Base-by-base conservation (phyloP, 1,140 invertebrate species). In the Cotesia chilonis region DNA sequence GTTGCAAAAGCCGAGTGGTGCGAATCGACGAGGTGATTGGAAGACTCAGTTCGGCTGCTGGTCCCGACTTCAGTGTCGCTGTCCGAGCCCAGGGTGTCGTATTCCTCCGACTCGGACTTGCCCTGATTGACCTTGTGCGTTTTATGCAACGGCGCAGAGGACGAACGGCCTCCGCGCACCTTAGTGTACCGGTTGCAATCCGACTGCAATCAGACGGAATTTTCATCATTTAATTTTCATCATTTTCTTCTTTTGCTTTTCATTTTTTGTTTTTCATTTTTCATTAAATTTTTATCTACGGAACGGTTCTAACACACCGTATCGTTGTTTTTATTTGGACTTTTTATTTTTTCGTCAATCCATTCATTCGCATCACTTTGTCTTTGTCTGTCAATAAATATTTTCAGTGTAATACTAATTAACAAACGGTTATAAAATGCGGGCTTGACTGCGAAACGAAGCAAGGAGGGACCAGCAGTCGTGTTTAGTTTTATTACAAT, bases 71-170 rank as follows among this genome's bases (percentile, higher is more conserved):
- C 87, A 28, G 86, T 88, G 75, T 90, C 89, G 74, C 88, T 89
- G 78, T 90, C 89, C 36, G 89, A 89, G 71, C 89, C 89, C 28
- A 90, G 82, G 51, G 88, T 90, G 75, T 90, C 89, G 76, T 90
- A 90, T 73, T 90, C 89, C 76, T 90, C 89, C 20, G 89, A 90
- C 79, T 91, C 90, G 71, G 89, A 89, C 83, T 89, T 89, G 77
- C 85, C 85, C 83, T 86, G 85, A 86, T 82, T 85, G 83, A 82
- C 82, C 84, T 87, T 87, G 84, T 86, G 85, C 81, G 80, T 81
- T 86, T 87, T 86, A 83, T 86, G 84, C 82, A 87, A 84, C 76
- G 84, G 84, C 77, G 83, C 85, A 82, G 85, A 86, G 84, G 84
- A 85, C 80, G 85, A 85, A 85, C 85, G 85, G 82, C 81, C 81